Evolutionary conservation across 2,113 vertebrate species (phyloP).

Genomic region (Elachura formosa): DNA sequence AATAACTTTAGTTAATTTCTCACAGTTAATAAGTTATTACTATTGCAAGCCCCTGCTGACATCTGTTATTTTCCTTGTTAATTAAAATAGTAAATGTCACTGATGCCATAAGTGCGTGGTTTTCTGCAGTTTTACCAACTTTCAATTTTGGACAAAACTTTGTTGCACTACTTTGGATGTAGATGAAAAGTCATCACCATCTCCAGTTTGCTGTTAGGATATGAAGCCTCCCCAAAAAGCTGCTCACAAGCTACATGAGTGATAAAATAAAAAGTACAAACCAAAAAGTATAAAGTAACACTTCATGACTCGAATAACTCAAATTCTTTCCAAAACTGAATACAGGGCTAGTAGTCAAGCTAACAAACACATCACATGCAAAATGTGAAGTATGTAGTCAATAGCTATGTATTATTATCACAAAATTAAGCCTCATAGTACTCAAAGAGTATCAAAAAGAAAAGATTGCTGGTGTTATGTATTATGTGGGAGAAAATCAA

Average conservation of each 20-base stretch:
- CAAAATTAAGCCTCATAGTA: neutral
- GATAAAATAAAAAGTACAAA: neutral
- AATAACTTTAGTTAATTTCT: neutral
- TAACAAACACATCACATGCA: neutral
- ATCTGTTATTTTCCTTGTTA: neutral
- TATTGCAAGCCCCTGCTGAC: neutral
- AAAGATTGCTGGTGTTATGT: neutral
- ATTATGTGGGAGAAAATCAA: neutral
- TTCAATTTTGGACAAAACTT: neutral
- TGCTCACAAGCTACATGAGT: accelerated
- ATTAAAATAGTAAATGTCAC: neutral
- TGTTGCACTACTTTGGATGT: neutral
- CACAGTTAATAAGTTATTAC: neutral
- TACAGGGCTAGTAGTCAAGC: neutral
- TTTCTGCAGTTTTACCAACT: neutral
- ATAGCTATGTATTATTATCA: neutral
- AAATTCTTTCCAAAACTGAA: neutral
- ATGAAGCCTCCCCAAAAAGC: neutral
- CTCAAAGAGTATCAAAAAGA: neutral
- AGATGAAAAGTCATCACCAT: neutral
- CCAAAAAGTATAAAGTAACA: neutral
- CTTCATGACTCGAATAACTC: neutral
- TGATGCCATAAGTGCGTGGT: neutral
- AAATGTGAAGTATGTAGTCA: neutral
- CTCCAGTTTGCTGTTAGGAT: neutral